Evolutionary conservation across 2,888 invertebrate genomes (phyloP), one percentile per base, ranked within the genome.

Genomic region (Atherix ibis): DNA sequence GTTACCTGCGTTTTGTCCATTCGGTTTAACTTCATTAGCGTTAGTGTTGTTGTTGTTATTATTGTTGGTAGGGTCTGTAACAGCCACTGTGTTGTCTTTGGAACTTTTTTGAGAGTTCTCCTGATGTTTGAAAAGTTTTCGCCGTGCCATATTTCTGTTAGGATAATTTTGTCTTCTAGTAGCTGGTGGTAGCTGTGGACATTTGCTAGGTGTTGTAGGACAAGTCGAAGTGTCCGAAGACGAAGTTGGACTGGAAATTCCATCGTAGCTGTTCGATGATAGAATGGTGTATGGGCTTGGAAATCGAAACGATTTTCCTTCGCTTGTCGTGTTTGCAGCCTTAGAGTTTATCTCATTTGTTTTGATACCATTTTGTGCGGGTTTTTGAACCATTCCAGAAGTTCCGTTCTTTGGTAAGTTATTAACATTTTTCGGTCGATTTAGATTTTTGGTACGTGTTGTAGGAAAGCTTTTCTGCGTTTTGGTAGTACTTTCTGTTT

Each of bases 201-300:
- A 30, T 27, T 37, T 32, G 25, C 31, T 31, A 15, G 40, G 36
- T 4, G 33, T 38, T 16, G 35, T 39, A 18, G 41, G 36, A 27
- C 41, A 38, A 3, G 36, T 40, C 9, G 40, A 39, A 22, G n/a
- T n/a, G 14, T 39, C 38, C n/a, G 37, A 34, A 6, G 43, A 43
- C 8, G 39, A 42, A 13, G 34, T 36, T 5, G 39, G 35, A 33
- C 40, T 43, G 8, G 40, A 28, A n/a, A 39, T 35, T 9, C 41
- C 31, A n/a, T 41, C 43, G 29, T 31, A 41, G 13, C 39, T 41
- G n/a, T 38, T 34, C 2, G 40, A 38, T 25, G 35, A 36, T 13
- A 39, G 14, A 15, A 27, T 35, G 3, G 36, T 34, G 14, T 34
- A 37, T 5, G 45, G 46, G 37, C 44, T 48, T 9, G 48, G 47